Evolutionary conservation across 2,113 vertebrate genomes (phyloP), one percentile per base, ranked within the genome.

Genomic region (Falco punctatus): DNA sequence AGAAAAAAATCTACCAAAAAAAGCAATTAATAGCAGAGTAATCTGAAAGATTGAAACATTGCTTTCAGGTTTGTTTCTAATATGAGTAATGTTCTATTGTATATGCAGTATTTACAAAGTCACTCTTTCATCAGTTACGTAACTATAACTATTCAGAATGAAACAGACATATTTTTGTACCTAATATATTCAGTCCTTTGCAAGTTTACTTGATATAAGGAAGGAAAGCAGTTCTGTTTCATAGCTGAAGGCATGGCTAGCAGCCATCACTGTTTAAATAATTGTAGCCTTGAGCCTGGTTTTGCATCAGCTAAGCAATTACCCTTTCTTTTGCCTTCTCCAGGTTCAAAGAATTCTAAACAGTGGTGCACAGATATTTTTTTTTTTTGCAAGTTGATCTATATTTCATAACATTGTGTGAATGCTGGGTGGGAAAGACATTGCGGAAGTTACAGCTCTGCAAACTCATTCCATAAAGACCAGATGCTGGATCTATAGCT

Each of bases 291-390:
- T 84, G 35, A 85, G 69, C 72, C 40, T 79, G 2, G 2, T 91
- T 97, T 95, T 86, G 32, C 55, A 72, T 86, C 59, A 91, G 67
- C 66, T 82, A 72, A 91, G 58, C 46, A 81, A 86, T 94, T 83
- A 88, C 22, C 28, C 59, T 90, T 92, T 61, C 59, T 40, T 87
- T 92, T 57, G 42, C 32, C 15, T 93, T 92, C 84, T 78, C 67
- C 30, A 38, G 35, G 44, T 72, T 92, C 88, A 64, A 30, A 82
- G 67, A 57, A 55, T 38, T 44, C 57, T 62, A 7, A 78, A 46
- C 15, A 67, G n/a, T 23, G 28, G 22, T 61, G 58, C 54, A 26
- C 38, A 75, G 35, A 91, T 46, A 38, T 54, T 88, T 64, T 38
- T 38, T 38, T 38, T 38, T 38, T 85, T 79, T 35, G 5, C 44